These are phyloP conservation scores for Salminus brasiliensis DNA, from an alignment of 2,113 vertebrate genomes.

Conservation along the genomic window DNA sequence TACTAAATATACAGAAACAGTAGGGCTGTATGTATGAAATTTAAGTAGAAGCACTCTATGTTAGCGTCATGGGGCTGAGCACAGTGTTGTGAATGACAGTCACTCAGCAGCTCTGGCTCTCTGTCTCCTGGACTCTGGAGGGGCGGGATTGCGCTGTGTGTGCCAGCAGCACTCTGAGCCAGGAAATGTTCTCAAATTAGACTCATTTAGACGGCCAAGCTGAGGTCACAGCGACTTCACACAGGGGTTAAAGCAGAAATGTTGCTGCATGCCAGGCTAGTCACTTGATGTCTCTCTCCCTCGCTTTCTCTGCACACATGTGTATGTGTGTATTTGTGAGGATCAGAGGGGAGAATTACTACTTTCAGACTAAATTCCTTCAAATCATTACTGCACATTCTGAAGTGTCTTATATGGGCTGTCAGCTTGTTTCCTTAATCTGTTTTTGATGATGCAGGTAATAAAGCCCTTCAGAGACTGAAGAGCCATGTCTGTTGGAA, in stretches of 20 bases:
- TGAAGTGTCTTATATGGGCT: background rate
- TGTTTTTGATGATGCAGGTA: no score
- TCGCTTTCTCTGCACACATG: background rate
- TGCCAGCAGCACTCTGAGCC: constrained; percentile 25
- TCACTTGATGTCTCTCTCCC: background rate
- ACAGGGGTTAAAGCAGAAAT: constrained; percentile 15
- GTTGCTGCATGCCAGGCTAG: constrained; percentile 11
- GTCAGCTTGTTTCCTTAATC: background rate
- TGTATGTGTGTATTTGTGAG: background rate
- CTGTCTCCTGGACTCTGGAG: background rate
- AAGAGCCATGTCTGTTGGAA: no score
- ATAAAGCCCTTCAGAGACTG: no score
- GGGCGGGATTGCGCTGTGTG: background rate
- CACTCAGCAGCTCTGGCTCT: background rate
- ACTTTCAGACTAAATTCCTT: background rate
- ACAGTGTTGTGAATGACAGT: background rate
- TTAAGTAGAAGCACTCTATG: no score
- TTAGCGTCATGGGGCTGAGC: no score
- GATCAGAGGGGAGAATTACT: background rate
- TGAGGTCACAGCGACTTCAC: constrained; percentile 34
- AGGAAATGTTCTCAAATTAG: constrained; percentile 43
- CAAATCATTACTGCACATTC: constrained; percentile 18
- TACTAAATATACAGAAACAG: no score
- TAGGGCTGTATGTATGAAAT: no score
- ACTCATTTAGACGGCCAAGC: background rate